Percentiles rank a stretch among this genome's conserved stretches.
These are phyloP conservation scores for Gerris lacustris DNA, from an alignment of 2,888 invertebrate species.

Conservation along the genomic window DNA sequence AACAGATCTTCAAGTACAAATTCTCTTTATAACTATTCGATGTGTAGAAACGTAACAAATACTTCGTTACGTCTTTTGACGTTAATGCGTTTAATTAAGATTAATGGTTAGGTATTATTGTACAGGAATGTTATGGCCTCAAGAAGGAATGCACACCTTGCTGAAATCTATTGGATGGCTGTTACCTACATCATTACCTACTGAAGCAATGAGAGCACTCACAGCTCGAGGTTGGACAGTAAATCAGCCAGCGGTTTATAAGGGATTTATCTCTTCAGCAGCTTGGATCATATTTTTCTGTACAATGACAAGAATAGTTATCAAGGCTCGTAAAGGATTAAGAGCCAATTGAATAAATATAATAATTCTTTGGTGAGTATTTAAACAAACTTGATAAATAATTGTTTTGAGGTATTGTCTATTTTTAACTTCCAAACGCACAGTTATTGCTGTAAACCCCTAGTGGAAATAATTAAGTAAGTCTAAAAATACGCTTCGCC, in stretches of 20 bases:
- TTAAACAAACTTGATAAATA: too few species aligned
- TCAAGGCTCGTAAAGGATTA: conserved; percentile 35
- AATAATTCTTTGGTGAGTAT: too few species aligned
- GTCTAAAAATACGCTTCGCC: too few species aligned
- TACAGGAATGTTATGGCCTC: conserved; percentile 49
- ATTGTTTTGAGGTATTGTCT: too few species aligned
- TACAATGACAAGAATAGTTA: conserved; percentile 44
- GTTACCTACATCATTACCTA: conserved; percentile 69
- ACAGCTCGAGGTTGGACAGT: conserved; percentile 63
- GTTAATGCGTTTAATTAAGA: too few species aligned
- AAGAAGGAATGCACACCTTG: conserved; percentile 50
- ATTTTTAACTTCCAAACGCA: too few species aligned
- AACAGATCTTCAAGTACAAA: too few species aligned
- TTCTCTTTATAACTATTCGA: too few species aligned
- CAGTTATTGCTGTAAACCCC: too few species aligned
- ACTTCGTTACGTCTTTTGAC: too few species aligned
- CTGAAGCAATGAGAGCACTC: conserved; percentile 60
- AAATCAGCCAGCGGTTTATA: conserved; percentile 54
- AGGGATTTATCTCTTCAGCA: conserved; percentile 54
- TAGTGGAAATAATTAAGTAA: too few species aligned
- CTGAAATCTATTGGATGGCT: conserved; percentile 47
- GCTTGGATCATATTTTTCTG: conserved; percentile 51
- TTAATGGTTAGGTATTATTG: not conserved
- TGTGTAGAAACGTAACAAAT: too few species aligned
- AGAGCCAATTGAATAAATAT: conserved; percentile 15